Evolutionary conservation across 2,888 invertebrate genomes (phyloP), one percentile per base, ranked within the genome.

Genomic region (Eupithecia centaureata): DNA sequence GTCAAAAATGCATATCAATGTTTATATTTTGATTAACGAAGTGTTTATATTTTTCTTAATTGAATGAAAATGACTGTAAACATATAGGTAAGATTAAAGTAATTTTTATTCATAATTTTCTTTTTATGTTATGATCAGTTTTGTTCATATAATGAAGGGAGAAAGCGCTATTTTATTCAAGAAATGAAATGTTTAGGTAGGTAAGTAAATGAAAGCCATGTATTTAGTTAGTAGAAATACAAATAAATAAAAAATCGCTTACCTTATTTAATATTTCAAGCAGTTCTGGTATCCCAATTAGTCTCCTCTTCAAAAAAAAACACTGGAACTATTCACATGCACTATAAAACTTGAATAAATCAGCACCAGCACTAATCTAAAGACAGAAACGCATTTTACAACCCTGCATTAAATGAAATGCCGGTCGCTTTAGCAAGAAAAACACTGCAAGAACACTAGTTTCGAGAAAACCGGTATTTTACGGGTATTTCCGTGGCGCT

Each of bases 401-500:
- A 80, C 79, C 71, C 77, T 77, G 79, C 83, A 84, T 81, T 78
- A 80, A 83, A 79, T 70, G 70, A 79, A 81, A 84, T 71, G 81
- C 88, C 88, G 89, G 86, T 82, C 72, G 70, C 61, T 71, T 71
- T 70, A 78, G 74, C 62, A 71, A 75, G 65, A 77, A 78, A 77
- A 74, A 75, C 78, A 79, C 80, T 82, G 78, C 77, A 78, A 79
- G 66, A 79, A 80, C 83, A 80, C 78, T 76, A 72, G 74, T 73
- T 67, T 78, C 69, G 77, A 74, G 71, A 78, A 81, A 80, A 80
- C 71, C 68, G 73, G 72, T 76, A 72, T 77, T 76, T 76, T 81
- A 82, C 71, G 77, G 86, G 85, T 80, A 82, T 88, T 87, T 86
- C 84, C 89, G 86, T 81, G 74, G 77, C 77, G 80, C 83, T 82